Percentiles rank a stretch among this genome's conserved stretches.
Evolutionary conservation across 2,888 invertebrate species (phyloP).

Genomic region (Synergus laeviventris): DNA sequence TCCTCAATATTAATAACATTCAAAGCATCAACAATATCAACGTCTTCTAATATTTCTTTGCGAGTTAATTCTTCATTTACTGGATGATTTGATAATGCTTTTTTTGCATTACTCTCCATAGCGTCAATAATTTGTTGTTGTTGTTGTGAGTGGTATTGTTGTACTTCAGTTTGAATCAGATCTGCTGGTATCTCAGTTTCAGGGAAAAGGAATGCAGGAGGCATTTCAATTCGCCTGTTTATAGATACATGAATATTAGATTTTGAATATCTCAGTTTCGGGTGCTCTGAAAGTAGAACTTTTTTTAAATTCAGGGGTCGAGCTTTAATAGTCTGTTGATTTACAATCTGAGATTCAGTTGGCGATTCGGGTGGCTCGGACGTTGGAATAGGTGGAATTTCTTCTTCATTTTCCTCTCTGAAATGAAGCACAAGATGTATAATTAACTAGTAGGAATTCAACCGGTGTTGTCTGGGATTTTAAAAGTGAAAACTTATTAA

Average conservation of each 20-base stretch:
- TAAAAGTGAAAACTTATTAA: no score
- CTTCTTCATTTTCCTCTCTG: conserved; percentile 25
- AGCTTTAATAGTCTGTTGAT: conserved; percentile 82
- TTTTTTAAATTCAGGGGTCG: conserved; percentile 90
- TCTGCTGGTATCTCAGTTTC: conserved; percentile 84
- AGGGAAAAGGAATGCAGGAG: conserved; percentile 88
- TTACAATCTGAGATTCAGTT: conserved; percentile 66
- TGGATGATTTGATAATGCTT: conserved; percentile 32
- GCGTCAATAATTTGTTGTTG: conserved; percentile 65
- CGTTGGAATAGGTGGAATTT: conserved; percentile 72
- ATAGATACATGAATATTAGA: conserved; percentile 83
- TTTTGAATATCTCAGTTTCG: conserved; percentile 82
- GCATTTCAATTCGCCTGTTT: conserved; percentile 88
- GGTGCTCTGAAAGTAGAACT: conserved; percentile 88
- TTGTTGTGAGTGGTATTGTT: conserved; percentile 66
- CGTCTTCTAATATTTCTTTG: conserved; percentile 70
- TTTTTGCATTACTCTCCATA: conserved; percentile 60
- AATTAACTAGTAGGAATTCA: not conserved
- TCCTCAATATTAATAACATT: conserved; percentile 74
- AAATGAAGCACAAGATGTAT: not conserved
- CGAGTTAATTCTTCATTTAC: conserved; percentile 53
- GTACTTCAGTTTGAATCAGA: conserved; percentile 75
- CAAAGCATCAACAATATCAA: conserved; percentile 73
- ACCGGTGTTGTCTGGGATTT: no score
- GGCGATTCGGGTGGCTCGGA: conserved; percentile 74